Conservation (phyloP, 2,888 invertebrate genomes). For the Pristionchus entomophagus region DNA sequence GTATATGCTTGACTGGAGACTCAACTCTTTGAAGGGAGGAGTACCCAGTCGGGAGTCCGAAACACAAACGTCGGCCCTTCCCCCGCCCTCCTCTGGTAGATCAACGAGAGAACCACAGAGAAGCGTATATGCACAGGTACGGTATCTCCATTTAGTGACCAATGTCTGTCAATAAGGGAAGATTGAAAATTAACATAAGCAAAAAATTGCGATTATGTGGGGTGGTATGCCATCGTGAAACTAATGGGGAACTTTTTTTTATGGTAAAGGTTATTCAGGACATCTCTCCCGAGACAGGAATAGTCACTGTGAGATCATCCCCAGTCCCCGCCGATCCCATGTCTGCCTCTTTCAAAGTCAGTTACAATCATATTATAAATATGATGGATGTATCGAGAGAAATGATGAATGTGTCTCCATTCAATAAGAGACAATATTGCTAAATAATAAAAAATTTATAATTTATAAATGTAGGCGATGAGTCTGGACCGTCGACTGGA, state of each 20-base stretch:
- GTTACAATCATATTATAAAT: not conserved
- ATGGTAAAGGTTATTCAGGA: no score
- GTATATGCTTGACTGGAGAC: no score
- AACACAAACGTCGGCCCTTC: constrained; percentile 33
- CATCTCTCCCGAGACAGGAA: constrained; percentile 61
- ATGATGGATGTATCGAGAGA: no score
- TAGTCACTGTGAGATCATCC: constrained; percentile 50
- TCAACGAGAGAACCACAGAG: constrained; percentile 7
- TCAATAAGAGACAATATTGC: no score
- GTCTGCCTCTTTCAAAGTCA: constrained; percentile 52
- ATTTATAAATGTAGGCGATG: constrained; percentile 46
- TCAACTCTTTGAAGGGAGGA: constrained; percentile 3
- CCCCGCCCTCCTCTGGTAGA: not conserved
- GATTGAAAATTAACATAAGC: no score
- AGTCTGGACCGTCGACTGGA: constrained; percentile 47
- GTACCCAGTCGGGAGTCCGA: constrained; percentile 17
- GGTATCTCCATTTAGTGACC: not conserved
- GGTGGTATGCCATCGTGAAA: no score
- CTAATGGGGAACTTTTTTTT: no score
- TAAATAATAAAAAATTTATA: no score
- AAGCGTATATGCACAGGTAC: constrained; percentile 11
- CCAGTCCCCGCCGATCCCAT: constrained; percentile 51
- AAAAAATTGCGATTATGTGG: no score
- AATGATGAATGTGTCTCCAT: no score
- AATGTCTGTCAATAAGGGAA: no score